Conservation (phyloP, 2,888 invertebrate species). For the Drosophila demipolita region DNA sequence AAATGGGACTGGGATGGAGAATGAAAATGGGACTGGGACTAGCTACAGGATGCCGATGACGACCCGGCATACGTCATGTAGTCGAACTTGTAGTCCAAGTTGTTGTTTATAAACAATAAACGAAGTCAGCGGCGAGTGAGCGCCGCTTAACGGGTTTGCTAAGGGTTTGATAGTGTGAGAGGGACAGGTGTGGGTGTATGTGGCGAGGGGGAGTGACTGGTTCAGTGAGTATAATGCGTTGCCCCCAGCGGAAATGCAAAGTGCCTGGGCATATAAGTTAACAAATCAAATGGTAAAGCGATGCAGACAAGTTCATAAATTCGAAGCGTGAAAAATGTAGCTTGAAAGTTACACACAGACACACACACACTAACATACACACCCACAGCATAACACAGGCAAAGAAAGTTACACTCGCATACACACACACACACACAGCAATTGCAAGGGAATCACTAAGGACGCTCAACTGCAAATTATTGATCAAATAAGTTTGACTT, state of each 20-base stretch:
- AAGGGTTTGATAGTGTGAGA: constrained; percentile 7
- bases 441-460: constrained; percentile 59
- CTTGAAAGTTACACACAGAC: constrained; percentile 39
- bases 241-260: constrained; percentile 51
- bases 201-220: not conserved
- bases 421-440: constrained; percentile 19
- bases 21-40: constrained; percentile 9
- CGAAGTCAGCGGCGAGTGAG: constrained; percentile 52
- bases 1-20: constrained; percentile 18
- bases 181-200: not conserved
- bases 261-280: constrained; percentile 48
- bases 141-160: constrained; percentile 25
- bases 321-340: constrained; percentile 73
- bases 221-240: constrained; percentile 45
- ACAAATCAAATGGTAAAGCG: constrained; percentile 71
- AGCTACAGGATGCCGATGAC: constrained; percentile 40
- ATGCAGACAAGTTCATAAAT: constrained; percentile 62
- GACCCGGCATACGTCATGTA: constrained; percentile 70
- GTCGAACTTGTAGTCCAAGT: constrained; percentile 55
- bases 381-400: constrained; percentile 19
- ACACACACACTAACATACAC: constrained; percentile 7
- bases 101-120: constrained; percentile 82
- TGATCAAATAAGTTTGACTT: constrained; percentile 75
- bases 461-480: constrained; percentile 70
- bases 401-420: constrained; percentile 9